These are phyloP conservation scores for Scortum barcoo DNA, from an alignment of 2,113 vertebrate genomes.

Conservation along the genomic window DNA sequence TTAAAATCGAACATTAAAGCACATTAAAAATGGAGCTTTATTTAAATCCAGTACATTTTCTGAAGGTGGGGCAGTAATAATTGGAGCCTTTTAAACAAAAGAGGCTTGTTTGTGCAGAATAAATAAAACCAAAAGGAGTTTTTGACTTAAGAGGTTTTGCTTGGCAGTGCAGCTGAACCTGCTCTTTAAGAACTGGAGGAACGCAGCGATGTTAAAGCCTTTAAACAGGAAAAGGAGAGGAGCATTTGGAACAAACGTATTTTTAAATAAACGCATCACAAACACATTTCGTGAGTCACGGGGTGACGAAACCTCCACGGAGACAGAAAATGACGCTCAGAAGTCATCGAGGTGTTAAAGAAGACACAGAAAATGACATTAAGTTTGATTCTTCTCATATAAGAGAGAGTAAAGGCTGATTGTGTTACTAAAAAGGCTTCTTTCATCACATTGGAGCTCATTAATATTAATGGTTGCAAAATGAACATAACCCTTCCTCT, in stretches of 20 bases:
- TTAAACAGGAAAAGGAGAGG: background rate
- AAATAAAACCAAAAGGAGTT: background rate
- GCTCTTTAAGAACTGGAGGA: too few species aligned
- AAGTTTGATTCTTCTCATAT: too few species aligned
- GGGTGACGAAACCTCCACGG: constrained; percentile 15
- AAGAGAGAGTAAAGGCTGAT: background rate
- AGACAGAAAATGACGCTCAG: background rate
- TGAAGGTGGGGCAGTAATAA: background rate
- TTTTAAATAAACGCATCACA: background rate
- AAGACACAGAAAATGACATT: too few species aligned
- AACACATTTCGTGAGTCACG: constrained; percentile 41
- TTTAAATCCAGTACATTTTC: too few species aligned
- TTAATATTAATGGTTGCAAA: background rate
- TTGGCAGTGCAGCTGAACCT: background rate
- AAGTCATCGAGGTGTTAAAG: background rate
- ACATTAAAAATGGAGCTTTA: too few species aligned
- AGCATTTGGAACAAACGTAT: background rate
- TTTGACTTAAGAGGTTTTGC: too few species aligned
- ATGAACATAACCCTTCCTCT: background rate
- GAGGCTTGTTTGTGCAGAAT: background rate
- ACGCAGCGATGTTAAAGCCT: too few species aligned
- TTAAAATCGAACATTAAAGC: too few species aligned
- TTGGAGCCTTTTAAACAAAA: background rate
- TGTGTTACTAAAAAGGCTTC: background rate
- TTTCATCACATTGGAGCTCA: background rate